Conservation (phyloP, 2,113 vertebrate genomes). For the Pachyramphus minor region DNA sequence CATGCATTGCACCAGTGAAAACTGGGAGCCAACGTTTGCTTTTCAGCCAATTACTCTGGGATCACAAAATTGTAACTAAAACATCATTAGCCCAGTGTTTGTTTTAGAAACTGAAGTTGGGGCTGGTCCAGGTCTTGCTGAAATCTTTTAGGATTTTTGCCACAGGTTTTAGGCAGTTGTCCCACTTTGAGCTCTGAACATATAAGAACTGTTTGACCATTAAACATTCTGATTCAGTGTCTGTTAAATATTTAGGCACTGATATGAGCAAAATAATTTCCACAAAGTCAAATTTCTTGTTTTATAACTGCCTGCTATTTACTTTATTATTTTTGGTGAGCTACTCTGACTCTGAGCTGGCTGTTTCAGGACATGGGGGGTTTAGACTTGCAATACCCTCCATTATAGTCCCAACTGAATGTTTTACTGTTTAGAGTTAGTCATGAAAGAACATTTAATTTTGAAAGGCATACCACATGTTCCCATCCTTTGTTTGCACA, state of each 20-base stretch:
- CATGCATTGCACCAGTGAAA: neutral
- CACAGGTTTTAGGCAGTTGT: neutral
- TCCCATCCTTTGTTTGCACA: slow-evolving; percentile 51
- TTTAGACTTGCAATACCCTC: neutral
- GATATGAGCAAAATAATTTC: neutral
- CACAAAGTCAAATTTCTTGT: neutral
- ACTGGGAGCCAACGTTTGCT: neutral
- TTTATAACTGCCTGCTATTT: neutral
- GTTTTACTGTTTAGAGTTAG: neutral
- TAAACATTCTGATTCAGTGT: neutral
- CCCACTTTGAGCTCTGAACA: neutral
- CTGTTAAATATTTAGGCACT: neutral
- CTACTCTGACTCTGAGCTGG: neutral
- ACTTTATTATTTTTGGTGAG: slow-evolving; percentile 1
- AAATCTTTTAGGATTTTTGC: slow-evolving; percentile 1
- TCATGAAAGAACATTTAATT: slow-evolving; percentile 35
- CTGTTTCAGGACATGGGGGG: neutral
- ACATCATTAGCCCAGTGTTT: neutral
- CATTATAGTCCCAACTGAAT: neutral
- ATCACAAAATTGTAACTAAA: neutral
- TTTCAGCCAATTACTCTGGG: neutral
- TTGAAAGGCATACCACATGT: slow-evolving; percentile 25
- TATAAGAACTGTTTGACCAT: neutral
- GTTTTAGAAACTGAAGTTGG: neutral
- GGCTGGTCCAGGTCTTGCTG: neutral